A percentile compares a stretch with the other conserved stretches of the same genome.
phyloP scores from a whole-genome alignment of 2,113 vertebrate genomes.

The Neofelis nebulosa region DNA sequence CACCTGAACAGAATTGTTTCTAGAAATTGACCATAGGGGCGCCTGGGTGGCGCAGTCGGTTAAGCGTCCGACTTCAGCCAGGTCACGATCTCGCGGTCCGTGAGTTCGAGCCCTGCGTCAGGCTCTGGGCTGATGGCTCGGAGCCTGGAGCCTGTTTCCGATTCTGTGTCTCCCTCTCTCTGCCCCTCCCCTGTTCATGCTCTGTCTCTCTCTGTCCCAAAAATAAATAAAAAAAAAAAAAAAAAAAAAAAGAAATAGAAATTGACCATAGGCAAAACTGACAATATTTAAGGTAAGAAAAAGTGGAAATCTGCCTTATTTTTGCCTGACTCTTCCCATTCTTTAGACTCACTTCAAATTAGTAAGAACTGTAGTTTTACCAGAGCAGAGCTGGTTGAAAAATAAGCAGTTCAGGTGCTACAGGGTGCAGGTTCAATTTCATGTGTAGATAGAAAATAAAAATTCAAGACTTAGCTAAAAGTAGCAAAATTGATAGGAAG shows the following conservation, averaged over 20 bases:
- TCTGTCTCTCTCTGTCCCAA: no score
- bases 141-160: no score
- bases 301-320: not conserved
- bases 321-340: not conserved
- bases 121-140: no score
- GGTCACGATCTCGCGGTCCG: no score
- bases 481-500: not conserved
- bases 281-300: not conserved
- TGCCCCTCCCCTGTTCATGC: no score
- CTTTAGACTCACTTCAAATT: no score
- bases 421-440: not conserved
- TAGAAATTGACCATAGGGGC: not conserved
- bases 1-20: not conserved
- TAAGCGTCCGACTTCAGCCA: no score
- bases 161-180: no score
- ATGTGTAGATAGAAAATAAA: not conserved
- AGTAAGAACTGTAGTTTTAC: not conserved
- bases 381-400: not conserved
- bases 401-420: not conserved
- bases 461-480: not conserved
- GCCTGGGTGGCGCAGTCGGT: no score
- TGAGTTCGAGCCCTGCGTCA: no score
- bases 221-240: no score
- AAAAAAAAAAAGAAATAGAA: no score
- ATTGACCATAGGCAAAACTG: not conserved